Evolutionary conservation across 1,140 invertebrate genomes (phyloP).

Genomic region (Calephelis virginiensis): DNA sequence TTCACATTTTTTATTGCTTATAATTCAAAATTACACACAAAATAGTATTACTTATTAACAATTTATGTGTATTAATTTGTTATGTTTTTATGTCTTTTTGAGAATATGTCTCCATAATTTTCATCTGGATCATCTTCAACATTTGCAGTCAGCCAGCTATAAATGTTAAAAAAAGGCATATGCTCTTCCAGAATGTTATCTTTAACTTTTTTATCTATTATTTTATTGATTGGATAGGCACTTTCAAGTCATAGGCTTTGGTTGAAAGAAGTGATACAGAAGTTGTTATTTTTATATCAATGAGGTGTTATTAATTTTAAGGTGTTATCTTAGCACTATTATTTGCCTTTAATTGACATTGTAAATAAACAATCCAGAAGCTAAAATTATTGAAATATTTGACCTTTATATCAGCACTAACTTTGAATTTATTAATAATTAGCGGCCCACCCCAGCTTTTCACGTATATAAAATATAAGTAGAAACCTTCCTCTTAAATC

Average conservation of each 20-base stretch:
- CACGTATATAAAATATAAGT: too few species aligned
- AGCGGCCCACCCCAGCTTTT: too few species aligned
- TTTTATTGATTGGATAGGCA: conserved; percentile 33
- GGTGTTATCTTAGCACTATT: too few species aligned
- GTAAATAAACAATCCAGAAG: too few species aligned
- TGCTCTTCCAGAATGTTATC: conserved; percentile 33
- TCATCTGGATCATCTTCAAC: conserved; percentile 31
- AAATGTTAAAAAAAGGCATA: conserved; percentile 34
- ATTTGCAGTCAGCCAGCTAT: conserved; percentile 32
- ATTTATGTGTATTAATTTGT: conserved; percentile 25
- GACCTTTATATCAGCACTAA: too few species aligned
- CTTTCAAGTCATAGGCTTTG: conserved; percentile 34
- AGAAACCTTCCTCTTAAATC: too few species aligned
- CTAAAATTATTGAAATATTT: too few species aligned
- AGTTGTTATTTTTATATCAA: conserved; percentile 25
- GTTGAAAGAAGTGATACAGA: conserved; percentile 35
- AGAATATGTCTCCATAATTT: conserved; percentile 33
- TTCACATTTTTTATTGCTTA: conserved; percentile 30
- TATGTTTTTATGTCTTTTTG: conserved; percentile 29
- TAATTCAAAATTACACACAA: conserved; percentile 27
- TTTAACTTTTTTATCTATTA: conserved; percentile 34
- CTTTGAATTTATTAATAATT: too few species aligned
- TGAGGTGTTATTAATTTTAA: too few species aligned
- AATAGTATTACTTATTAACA: conserved; percentile 29
- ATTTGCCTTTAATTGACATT: too few species aligned